Evolutionary conservation across 2,113 vertebrate species (phyloP), one percentile per base, ranked within the genome.

Genomic region (Donacobius atricapilla): DNA sequence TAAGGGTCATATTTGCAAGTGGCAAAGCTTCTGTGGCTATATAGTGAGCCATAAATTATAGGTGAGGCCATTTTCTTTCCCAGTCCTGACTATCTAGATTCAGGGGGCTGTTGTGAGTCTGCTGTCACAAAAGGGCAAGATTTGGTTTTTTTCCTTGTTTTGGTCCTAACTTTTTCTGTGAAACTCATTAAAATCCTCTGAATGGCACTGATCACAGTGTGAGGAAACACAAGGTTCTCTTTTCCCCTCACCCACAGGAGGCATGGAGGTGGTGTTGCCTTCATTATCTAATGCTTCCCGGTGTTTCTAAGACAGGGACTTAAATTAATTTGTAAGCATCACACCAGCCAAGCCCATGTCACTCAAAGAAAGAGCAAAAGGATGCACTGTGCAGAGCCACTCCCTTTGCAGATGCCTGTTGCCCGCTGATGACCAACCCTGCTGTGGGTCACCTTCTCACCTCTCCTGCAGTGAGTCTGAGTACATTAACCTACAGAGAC

Each of bases 1-100:
- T 73, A 78, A 95, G 91, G 94, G 84, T 94, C 50, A 0, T 54
- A 83, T 92, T 96, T 91, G 81, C 95, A 97, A 97, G 71, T 2
- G 0, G 86, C 81, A 89, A 82, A 82, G 82, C 72, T 94, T 92
- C 91, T 77, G 79, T 79, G 93, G 86, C 53, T 71, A 19, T 69
- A 86, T 15, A 83, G 89, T 13, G 47, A 92, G 50, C 60, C 50
- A 57, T 93, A 92, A 96, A 96, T 96, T 95, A 92, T 35, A 61
- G 63, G 82, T 44, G 91, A 93, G 61, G 66, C 78, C 68, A 77
- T 94, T 95, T 94, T 90, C 76, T 90, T 78, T 71, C 85, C 70
- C 72, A 60, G 54, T 53, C 37, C 56, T 60, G 51, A 48, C 37
- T 72, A 45, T 80, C 57, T 79, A 65, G 51, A 57, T 82, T 71